phyloP scores from a whole-genome alignment of 2,113 vertebrate species.

The Pollachius pollachius region DNA sequence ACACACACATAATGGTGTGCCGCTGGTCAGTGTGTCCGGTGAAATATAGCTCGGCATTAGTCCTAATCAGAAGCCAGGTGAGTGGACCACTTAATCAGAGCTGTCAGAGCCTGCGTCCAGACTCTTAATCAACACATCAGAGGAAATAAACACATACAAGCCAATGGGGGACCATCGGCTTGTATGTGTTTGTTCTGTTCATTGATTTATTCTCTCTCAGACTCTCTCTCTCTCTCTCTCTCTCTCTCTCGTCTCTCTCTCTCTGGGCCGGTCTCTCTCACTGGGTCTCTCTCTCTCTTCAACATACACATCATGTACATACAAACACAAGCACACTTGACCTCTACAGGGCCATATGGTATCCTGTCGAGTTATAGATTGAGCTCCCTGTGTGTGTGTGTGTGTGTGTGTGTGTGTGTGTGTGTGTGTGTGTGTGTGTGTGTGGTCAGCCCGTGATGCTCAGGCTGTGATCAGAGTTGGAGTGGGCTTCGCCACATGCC shows the following conservation, averaged over 20 bases:
- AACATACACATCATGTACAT: slow-evolving; percentile 39
- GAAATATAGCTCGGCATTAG: slow-evolving; percentile 62
- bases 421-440: slow-evolving; percentile 1
- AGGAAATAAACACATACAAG: slow-evolving; percentile 59
- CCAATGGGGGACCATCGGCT: slow-evolving; percentile 24
- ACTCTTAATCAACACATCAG: slow-evolving; percentile 71
- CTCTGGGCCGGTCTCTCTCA: slow-evolving; percentile 16
- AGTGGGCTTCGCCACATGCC: slow-evolving; percentile 52
- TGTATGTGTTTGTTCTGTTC: slow-evolving; percentile 24
- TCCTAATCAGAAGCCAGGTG: slow-evolving; percentile 61
- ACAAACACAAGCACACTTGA: slow-evolving; percentile 45
- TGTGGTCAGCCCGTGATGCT: slow-evolving; percentile 34
- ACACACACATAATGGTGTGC: slow-evolving; percentile 26
- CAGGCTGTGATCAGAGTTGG: slow-evolving; percentile 45
- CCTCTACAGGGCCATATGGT: slow-evolving; percentile 31
- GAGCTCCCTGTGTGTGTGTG: slow-evolving; percentile 7
- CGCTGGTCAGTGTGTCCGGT: slow-evolving; percentile 27
- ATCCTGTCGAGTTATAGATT: slow-evolving; percentile 24
- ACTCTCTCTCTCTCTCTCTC: slow-evolving; percentile 8
- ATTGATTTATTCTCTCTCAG: slow-evolving; percentile 51
- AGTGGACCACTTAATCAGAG: slow-evolving; percentile 68
- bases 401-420: slow-evolving; percentile 14
- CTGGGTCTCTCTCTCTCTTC: slow-evolving; percentile 2
- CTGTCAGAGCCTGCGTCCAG: slow-evolving; percentile 22
- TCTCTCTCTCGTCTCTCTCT: slow-evolving; percentile 7